Evolutionary conservation across 2,888 invertebrate genomes (phyloP).

Genomic region (Andricus curvator): DNA sequence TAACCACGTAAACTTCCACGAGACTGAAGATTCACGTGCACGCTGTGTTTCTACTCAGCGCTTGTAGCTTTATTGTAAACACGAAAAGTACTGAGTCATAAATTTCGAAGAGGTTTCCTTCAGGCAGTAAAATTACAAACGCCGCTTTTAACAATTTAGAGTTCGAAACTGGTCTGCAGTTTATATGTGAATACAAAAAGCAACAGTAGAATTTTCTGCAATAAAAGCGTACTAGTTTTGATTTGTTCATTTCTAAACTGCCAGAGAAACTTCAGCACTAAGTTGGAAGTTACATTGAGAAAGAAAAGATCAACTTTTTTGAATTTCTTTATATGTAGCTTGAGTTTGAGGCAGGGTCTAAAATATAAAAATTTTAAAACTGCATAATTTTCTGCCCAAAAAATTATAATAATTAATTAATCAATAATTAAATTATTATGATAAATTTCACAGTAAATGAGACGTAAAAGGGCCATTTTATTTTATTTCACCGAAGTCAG

Average conservation of each 20-base stretch:
- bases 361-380: too few relatives aligned
- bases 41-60: background rate
- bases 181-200: background rate
- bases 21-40: background rate
- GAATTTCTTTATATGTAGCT: too few relatives aligned
- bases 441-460: too few relatives aligned
- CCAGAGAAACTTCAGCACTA: background rate
- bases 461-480: too few relatives aligned
- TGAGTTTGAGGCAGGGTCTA: too few relatives aligned
- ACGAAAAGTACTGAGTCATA: slow-evolving; percentile 10
- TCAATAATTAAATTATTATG: too few relatives aligned
- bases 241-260: background rate
- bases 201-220: background rate
- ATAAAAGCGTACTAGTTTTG: background rate
- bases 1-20: background rate
- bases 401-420: too few relatives aligned
- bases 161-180: background rate
- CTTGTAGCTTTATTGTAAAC: slow-evolving; percentile 10
- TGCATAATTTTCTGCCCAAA: too few relatives aligned
- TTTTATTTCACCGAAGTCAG: too few relatives aligned
- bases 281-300: background rate
- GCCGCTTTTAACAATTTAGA: background rate
- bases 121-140: slow-evolving; percentile 17
- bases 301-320: background rate
- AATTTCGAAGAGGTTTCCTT: slow-evolving; percentile 15